phyloP scores from a whole-genome alignment of 2,797 vertebrate species.

The Cirrhinus mrigala region DNA sequence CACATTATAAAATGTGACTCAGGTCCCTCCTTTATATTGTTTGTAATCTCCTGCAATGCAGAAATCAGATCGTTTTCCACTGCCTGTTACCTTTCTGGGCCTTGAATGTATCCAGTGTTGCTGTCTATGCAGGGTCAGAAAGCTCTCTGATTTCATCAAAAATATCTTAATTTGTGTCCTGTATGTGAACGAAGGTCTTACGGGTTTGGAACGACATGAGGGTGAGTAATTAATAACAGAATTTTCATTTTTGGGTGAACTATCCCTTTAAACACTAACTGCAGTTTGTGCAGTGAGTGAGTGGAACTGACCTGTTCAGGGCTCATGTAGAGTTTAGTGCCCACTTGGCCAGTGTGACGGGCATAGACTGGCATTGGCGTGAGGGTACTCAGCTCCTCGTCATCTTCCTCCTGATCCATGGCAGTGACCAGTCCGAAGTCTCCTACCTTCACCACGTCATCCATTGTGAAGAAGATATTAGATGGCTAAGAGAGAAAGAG shows the following conservation, averaged over 20 bases:
- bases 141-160: too few relatives aligned
- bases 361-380: conserved; percentile 93
- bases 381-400: conserved; percentile 86
- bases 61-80: background rate
- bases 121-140: too few relatives aligned
- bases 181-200: too few relatives aligned
- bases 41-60: background rate
- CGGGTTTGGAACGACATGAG: too few relatives aligned
- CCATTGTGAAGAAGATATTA: conserved; percentile 99
- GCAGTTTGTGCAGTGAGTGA: background rate
- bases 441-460: conserved; percentile 96
- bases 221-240: too few relatives aligned
- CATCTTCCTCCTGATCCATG: conserved; percentile 98
- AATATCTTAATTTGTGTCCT: too few relatives aligned
- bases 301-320: conserved; percentile 90
- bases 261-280: background rate
- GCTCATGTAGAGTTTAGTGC: conserved; percentile 99
- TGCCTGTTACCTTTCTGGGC: too few relatives aligned
- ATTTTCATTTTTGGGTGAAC: too few relatives aligned
- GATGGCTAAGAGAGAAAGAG: conserved; percentile 84
- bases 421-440: conserved; percentile 98
- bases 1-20: background rate
- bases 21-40: background rate
- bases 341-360: conserved; percentile 96
- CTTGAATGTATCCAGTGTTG: too few relatives aligned